Percentiles rank a stretch among this genome's conserved stretches.
Conservation (phyloP, 2,113 vertebrate species). For the Candoia aspera region DNA sequence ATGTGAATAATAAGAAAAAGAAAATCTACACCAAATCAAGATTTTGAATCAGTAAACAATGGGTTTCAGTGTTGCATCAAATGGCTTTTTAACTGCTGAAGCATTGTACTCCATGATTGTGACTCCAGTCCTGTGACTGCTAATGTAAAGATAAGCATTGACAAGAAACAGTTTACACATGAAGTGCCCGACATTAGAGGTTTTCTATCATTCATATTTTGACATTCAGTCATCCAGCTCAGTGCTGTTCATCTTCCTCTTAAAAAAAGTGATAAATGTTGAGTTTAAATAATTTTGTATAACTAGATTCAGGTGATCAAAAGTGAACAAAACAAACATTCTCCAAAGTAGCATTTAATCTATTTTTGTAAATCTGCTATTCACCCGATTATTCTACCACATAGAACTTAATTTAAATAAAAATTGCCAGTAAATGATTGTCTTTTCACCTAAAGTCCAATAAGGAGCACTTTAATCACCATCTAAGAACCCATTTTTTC, state of each 20-base stretch:
- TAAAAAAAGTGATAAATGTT: slow-evolving; percentile 72
- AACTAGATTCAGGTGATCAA: slow-evolving; percentile 79
- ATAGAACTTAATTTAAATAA: slow-evolving; percentile 70
- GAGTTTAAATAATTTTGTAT: slow-evolving; percentile 81
- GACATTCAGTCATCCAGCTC: slow-evolving; percentile 74
- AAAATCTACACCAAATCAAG: slow-evolving; percentile 63
- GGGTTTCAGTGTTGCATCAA: slow-evolving; percentile 65
- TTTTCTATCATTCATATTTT: slow-evolving; percentile 75
- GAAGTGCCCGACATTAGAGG: slow-evolving; percentile 75
- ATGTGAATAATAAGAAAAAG: slow-evolving; percentile 71
- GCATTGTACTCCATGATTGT: slow-evolving; percentile 70
- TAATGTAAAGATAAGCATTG: slow-evolving; percentile 70
- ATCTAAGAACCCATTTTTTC: slow-evolving; percentile 64
- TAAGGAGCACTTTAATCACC: slow-evolving; percentile 78
- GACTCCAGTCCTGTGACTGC: slow-evolving; percentile 70
- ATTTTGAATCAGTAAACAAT: slow-evolving; percentile 62
- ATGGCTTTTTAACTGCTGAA: slow-evolving; percentile 70
- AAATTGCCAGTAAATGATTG: slow-evolving; percentile 77
- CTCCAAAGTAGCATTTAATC: slow-evolving; percentile 75
- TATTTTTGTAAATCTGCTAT: slow-evolving; percentile 81
- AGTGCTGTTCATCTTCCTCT: slow-evolving; percentile 75
- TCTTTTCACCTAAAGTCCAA: slow-evolving; percentile 71
- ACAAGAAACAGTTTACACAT: slow-evolving; percentile 68
- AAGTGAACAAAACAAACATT: slow-evolving; percentile 72
- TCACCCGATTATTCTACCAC: slow-evolving; percentile 78